Percentiles rank a stretch among this genome's conserved stretches.
These are phyloP conservation scores for Seriola aureovittata DNA, from an alignment of 2,113 vertebrate species.

Conservation along the genomic window DNA sequence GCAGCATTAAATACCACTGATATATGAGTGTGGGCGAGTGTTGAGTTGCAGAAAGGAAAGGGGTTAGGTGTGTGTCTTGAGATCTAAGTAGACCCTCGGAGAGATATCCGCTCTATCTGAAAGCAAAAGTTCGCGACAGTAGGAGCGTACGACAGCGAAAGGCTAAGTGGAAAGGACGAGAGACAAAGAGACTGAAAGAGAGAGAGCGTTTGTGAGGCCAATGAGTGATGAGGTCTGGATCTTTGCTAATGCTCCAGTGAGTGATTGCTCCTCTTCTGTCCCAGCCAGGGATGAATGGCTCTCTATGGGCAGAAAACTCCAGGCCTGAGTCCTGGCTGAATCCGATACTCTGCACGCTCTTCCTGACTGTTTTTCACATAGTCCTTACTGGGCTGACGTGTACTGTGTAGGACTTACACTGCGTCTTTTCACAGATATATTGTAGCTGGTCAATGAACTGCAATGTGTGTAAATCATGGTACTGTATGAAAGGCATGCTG, in stretches of 20 bases:
- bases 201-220: constrained; percentile 11
- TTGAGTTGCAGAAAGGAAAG: constrained; percentile 7
- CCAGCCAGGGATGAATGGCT: constrained; percentile 62
- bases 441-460: constrained; percentile 26
- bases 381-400: constrained; percentile 30
- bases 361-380: constrained; percentile 65
- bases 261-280: constrained; percentile 54
- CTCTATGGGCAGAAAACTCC: constrained; percentile 58
- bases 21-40: constrained; percentile 23
- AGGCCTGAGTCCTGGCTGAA: constrained; percentile 47
- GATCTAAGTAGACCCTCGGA: constrained; percentile 27
- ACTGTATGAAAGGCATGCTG: constrained; percentile 6
- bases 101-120: constrained; percentile 12
- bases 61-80: constrained; percentile 9
- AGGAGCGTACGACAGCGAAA: constrained; percentile 5
- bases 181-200: constrained; percentile 28
- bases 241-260: constrained; percentile 64
- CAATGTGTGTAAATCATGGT: constrained; percentile 25
- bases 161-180: constrained; percentile 36
- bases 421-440: constrained; percentile 49
- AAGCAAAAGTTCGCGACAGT: constrained; percentile 2
- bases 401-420: constrained; percentile 10
- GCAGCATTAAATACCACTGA: constrained; percentile 25
- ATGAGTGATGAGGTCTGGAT: constrained; percentile 65
- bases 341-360: constrained; percentile 60